phyloP scores from a whole-genome alignment of 1,140 invertebrate genomes.

The Pinna nobilis region DNA sequence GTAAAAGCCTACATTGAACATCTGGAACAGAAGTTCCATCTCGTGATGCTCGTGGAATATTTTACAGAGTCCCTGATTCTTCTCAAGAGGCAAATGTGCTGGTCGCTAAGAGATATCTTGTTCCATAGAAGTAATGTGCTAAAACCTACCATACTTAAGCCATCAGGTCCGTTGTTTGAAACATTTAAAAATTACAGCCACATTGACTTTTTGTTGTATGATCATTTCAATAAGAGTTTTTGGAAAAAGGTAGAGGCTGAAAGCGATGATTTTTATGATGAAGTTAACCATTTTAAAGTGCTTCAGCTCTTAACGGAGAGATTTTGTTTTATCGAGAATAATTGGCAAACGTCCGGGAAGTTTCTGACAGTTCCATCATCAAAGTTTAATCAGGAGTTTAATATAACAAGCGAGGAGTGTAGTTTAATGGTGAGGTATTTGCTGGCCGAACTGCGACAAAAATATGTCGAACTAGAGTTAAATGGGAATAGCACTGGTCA shows the following conservation, averaged over 20 bases:
- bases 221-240: slow-evolving; percentile 65
- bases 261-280: slow-evolving; percentile 54
- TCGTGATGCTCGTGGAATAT: slow-evolving; percentile 78
- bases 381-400: slow-evolving; percentile 51
- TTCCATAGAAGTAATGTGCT: slow-evolving; percentile 49
- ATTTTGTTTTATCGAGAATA: slow-evolving; percentile 52
- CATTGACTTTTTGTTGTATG: slow-evolving; percentile 61
- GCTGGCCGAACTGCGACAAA: slow-evolving; percentile 16
- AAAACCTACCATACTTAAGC: slow-evolving; percentile 33
- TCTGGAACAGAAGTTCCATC: slow-evolving; percentile 70
- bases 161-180: slow-evolving; percentile 4
- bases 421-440: slow-evolving; percentile 40
- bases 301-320: slow-evolving; percentile 49
- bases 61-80: slow-evolving; percentile 78
- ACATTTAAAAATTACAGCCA: slow-evolving; percentile 54
- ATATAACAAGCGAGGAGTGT: slow-evolving; percentile 55
- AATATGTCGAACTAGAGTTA: slow-evolving; percentile 19
- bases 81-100: slow-evolving; percentile 77
- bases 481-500: not conserved
- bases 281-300: slow-evolving; percentile 56
- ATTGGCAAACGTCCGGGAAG: slow-evolving; percentile 1
- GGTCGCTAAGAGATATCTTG: slow-evolving; percentile 70
- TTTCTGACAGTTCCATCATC: slow-evolving; percentile 47
- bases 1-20: slow-evolving; percentile 53
- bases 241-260: slow-evolving; percentile 60